Conservation (phyloP, 1,140 invertebrate species). For the Tetragonula clypearis region DNA sequence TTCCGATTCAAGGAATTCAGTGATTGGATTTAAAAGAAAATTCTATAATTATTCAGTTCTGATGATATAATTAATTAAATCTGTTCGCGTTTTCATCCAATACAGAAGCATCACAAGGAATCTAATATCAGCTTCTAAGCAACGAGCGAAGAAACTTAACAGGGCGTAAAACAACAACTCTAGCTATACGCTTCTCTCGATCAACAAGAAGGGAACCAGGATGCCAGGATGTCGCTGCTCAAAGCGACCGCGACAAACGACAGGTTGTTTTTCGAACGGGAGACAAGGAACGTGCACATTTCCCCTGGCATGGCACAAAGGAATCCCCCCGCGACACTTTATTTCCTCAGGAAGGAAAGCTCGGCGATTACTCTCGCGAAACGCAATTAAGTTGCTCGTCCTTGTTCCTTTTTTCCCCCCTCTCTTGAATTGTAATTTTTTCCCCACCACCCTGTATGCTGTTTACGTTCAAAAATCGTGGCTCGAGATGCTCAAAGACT, state of each 20-base stretch:
- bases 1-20: too few relatives aligned
- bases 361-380: conserved; percentile 9
- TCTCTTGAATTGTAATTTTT: not conserved
- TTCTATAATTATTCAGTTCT: too few relatives aligned
- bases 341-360: not conserved
- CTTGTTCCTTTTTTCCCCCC: not conserved
- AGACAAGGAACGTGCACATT: not conserved
- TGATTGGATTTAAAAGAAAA: too few relatives aligned
- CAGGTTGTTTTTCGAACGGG: not conserved
- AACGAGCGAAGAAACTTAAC: not conserved
- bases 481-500: too few relatives aligned
- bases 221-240: not conserved
- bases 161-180: not conserved
- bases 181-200: not conserved
- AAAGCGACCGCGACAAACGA: not conserved
- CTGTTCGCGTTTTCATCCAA: too few relatives aligned
- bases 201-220: not conserved
- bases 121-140: too few relatives aligned
- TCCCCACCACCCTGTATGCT: not conserved
- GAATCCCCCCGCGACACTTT: conserved; percentile 5
- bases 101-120: too few relatives aligned
- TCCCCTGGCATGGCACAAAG: not conserved
- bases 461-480: not conserved
- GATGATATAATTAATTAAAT: too few relatives aligned
- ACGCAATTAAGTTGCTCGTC: not conserved